These are phyloP conservation scores for Salvator merianae DNA, from an alignment of 2,113 vertebrate genomes.

Conservation along the genomic window DNA sequence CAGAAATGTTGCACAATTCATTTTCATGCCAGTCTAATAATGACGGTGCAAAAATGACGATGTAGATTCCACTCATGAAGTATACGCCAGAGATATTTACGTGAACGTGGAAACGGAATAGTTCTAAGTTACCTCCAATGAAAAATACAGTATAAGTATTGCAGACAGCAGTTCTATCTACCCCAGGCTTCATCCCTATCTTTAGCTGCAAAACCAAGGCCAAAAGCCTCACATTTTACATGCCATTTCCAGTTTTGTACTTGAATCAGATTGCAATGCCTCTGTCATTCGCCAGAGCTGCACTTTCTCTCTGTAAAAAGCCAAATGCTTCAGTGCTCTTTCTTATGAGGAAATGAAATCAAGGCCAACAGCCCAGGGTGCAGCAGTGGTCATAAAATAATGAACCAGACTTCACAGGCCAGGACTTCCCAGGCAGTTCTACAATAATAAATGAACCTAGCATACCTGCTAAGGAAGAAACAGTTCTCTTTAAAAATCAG, in stretches of 20 bases:
- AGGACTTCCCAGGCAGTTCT: neutral
- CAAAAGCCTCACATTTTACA: neutral
- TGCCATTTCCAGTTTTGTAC: neutral
- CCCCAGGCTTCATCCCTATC: neutral
- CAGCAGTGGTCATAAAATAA: neutral
- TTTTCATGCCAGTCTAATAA: neutral
- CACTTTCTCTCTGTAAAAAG: neutral
- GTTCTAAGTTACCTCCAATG: neutral
- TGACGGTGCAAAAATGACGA: neutral
- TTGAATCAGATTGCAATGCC: neutral
- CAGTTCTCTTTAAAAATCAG: neutral
- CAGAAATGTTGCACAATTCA: neutral
- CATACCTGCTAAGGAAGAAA: neutral
- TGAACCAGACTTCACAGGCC: neutral
- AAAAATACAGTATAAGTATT: neutral
- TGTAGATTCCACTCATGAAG: neutral
- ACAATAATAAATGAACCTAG: neutral
- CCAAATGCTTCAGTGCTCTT: constrained; percentile 1
- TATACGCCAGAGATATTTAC: neutral
- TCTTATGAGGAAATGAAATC: constrained; percentile 7
- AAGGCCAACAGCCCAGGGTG: neutral
- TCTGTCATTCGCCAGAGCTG: neutral
- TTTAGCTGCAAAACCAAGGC: neutral
- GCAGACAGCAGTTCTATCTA: neutral
- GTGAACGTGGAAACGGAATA: neutral